phyloP scores from a whole-genome alignment of 2,113 vertebrate species.

The Ptilorrhoa leucosticta region DNA sequence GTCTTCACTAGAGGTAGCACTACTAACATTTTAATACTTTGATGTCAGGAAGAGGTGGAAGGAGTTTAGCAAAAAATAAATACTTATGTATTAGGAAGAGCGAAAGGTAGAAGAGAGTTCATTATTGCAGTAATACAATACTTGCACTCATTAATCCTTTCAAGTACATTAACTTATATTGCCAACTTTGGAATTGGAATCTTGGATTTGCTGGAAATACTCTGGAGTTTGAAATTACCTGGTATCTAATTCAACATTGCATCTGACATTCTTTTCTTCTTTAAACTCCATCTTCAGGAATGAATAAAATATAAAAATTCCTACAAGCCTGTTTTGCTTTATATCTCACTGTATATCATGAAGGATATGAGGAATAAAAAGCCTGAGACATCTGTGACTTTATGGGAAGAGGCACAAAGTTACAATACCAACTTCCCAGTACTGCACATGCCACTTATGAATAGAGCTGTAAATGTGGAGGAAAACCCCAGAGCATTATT shows the following conservation, averaged over 20 bases:
- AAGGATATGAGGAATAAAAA: neutral
- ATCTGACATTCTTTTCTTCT: neutral
- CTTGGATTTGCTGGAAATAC: neutral
- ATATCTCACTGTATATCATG: neutral
- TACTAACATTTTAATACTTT: neutral
- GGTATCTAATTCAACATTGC: neutral
- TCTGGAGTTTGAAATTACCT: neutral
- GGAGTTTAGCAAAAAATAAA: neutral
- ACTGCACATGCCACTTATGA: neutral
- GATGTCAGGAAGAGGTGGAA: neutral
- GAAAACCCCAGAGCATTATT: neutral
- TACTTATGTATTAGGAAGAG: neutral
- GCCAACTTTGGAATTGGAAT: neutral
- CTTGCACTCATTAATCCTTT: neutral
- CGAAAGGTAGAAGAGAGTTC: neutral
- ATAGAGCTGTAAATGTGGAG: constrained; percentile 14
- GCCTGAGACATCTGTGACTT: neutral
- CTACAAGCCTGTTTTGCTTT: neutral
- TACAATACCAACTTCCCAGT: neutral
- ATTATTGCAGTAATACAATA: neutral
- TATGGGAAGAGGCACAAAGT: neutral
- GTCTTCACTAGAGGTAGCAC: neutral
- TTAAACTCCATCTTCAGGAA: neutral
- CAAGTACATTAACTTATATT: neutral
- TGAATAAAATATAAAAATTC: neutral